These are phyloP conservation scores for Drosophila paulistorum DNA, from an alignment of 1,140 invertebrate genomes.

Conservation along the genomic window DNA sequence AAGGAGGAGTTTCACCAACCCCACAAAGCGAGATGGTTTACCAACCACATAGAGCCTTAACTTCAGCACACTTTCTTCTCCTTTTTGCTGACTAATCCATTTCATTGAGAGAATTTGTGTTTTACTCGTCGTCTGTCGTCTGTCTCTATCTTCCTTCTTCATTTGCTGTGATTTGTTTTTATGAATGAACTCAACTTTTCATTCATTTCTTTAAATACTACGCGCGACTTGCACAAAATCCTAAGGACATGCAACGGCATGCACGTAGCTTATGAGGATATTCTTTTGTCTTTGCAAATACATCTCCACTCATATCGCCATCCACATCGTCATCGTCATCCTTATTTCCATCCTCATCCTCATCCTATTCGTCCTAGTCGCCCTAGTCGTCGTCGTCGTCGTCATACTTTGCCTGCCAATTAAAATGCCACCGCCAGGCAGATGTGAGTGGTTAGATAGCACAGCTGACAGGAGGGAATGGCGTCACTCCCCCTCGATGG, in stretches of 20 bases:
- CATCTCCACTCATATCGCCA: constrained; percentile 8
- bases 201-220: constrained; percentile 75
- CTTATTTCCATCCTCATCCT: not conserved
- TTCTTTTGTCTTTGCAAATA: constrained; percentile 68
- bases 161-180: constrained; percentile 65
- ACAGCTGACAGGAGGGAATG: constrained; percentile 22
- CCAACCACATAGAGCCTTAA: not conserved
- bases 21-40: not conserved
- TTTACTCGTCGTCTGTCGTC: not conserved
- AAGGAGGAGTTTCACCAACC: not conserved
- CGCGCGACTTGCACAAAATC: constrained; percentile 37
- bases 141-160: constrained; percentile 9
- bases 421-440: constrained; percentile 79
- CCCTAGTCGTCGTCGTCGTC: constrained; percentile 18
- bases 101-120: constrained; percentile 67
- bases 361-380: constrained; percentile 17
- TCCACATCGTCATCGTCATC: not conserved
- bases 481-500: constrained; percentile 35
- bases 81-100: constrained; percentile 72
- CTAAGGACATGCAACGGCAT: constrained; percentile 62
- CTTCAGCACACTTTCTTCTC: constrained; percentile 20
- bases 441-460: constrained; percentile 41
- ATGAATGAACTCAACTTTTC: constrained; percentile 76
- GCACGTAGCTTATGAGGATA: constrained; percentile 54
- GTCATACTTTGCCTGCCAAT: constrained; percentile 66